These are phyloP conservation scores for Zosterops borbonicus DNA, from an alignment of 2,113 vertebrate genomes.

Conservation along the genomic window DNA sequence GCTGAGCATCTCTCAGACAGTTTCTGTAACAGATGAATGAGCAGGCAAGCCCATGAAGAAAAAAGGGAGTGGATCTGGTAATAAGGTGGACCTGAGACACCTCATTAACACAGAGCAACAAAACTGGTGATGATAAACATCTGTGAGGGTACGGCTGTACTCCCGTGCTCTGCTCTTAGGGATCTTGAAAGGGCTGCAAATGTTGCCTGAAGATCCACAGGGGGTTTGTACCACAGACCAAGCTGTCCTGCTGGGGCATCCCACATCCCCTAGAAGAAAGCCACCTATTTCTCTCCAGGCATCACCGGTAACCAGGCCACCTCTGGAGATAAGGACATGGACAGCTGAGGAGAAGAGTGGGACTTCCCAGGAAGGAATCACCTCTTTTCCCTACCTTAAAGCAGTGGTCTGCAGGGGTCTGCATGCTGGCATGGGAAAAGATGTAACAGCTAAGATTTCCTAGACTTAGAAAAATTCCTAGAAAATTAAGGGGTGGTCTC, in stretches of 20 bases:
- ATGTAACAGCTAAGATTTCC: neutral
- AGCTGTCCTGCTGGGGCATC: neutral
- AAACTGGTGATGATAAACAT: neutral
- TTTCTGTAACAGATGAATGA: neutral
- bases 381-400: neutral
- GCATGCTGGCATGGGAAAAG: neutral
- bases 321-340: neutral
- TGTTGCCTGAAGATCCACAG: neutral
- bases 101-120: neutral
- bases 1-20: neutral
- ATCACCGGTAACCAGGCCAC: neutral
- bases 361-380: neutral
- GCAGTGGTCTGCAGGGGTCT: neutral
- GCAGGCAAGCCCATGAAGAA: neutral
- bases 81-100: neutral
- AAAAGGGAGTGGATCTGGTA: neutral
- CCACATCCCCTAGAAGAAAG: neutral
- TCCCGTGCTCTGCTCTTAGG: neutral
- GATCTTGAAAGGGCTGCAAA: neutral
- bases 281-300: neutral
- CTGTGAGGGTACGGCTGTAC: neutral
- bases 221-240: neutral
- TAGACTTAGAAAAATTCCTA: neutral
- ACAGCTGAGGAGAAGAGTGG: neutral
- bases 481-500: neutral